A percentile compares a stretch with the other conserved stretches of the same genome.
These are phyloP conservation scores for Mallotus villosus DNA, from an alignment of 2,797 vertebrate species.

Conservation along the genomic window DNA sequence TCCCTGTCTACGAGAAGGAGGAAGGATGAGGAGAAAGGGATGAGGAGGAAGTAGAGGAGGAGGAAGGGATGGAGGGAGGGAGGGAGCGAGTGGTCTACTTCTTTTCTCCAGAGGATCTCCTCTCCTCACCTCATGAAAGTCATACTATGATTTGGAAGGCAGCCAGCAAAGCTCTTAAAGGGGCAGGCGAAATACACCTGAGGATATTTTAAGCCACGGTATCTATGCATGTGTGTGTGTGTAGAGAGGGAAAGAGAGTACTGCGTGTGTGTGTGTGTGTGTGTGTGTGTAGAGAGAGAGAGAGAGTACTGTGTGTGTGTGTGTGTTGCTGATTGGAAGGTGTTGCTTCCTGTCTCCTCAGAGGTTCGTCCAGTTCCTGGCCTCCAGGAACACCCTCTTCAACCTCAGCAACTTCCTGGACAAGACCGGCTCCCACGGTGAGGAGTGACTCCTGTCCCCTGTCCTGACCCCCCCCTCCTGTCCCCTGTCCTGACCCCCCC, in stretches of 20 bases:
- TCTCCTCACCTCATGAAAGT: no score
- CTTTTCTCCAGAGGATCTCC: no score
- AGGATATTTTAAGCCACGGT: neutral
- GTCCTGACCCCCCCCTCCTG: neutral
- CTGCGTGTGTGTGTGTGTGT: neutral
- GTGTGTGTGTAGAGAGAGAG: slow-evolving; percentile 9
- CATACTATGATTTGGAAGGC: no score
- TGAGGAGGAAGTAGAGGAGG: no score
- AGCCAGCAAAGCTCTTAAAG: no score
- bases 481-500: neutral
- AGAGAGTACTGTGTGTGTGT: neutral
- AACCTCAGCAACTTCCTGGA: slow-evolving; percentile 99
- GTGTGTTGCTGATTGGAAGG: neutral
- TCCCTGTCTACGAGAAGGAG: no score
- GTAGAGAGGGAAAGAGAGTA: slow-evolving; percentile 5
- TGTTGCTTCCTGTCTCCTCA: neutral
- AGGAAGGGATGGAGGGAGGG: no score
- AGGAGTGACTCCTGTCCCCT: slow-evolving; percentile 46
- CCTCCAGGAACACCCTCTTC: slow-evolving; percentile 97
- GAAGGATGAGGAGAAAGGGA: no score
- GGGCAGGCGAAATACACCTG: no score
- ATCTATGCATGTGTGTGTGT: neutral
- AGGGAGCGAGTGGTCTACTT: no score
- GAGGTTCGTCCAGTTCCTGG: slow-evolving; percentile 69
- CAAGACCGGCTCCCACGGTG: slow-evolving; percentile 98